Conservation (phyloP, 2,888 invertebrate species). For the Diploptera punctata region DNA sequence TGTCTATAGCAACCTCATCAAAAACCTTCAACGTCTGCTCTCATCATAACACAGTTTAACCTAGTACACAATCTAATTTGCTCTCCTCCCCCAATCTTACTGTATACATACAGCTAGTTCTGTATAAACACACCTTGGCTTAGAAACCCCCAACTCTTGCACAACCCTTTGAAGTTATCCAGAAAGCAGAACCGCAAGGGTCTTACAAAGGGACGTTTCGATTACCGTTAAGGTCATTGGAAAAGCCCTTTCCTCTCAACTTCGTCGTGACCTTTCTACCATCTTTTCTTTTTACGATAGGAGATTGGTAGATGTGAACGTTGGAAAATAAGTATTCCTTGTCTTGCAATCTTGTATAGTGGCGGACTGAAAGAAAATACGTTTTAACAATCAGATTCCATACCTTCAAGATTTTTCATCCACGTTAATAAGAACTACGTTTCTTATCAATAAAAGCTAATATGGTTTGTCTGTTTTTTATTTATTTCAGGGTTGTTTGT, state of each 20-base stretch:
- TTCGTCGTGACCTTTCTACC: background rate
- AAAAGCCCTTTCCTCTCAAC: background rate
- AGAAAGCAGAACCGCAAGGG: background rate
- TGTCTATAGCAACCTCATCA: no score
- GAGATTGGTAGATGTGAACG: no score
- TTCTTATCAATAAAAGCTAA: no score
- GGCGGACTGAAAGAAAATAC: no score
- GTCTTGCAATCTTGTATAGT: no score
- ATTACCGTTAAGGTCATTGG: constrained; percentile 10
- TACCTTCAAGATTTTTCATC: no score
- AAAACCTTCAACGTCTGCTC: constrained; percentile 19
- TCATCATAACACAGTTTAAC: constrained; percentile 27
- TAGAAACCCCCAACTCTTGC: background rate
- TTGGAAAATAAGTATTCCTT: background rate
- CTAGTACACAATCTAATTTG: constrained; percentile 27
- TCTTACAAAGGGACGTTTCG: constrained; percentile 7
- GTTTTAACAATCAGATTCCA: no score
- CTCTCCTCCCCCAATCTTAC: constrained; percentile 3
- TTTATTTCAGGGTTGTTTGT: no score
- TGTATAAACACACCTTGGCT: constrained; percentile 11
- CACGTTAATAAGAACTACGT: no score
- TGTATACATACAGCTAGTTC: constrained; percentile 14
- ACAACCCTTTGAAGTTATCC: constrained; percentile 18
- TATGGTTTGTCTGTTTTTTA: no score
- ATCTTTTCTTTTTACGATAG: constrained; percentile 1